These are phyloP conservation scores for Drosophila pandora DNA, from an alignment of 1,140 invertebrate genomes.

Conservation along the genomic window DNA sequence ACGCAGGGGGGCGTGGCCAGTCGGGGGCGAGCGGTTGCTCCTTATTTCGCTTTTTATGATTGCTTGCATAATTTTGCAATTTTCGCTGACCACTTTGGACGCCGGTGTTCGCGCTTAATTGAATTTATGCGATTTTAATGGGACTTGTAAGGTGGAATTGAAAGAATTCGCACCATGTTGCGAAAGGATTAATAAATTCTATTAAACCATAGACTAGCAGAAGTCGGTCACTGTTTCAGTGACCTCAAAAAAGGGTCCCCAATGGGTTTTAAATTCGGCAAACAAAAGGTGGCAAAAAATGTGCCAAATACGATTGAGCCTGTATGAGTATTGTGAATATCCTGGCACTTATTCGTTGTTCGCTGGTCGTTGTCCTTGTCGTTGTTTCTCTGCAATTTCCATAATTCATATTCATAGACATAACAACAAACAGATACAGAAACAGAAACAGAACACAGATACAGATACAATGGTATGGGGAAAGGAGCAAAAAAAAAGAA, in stretches of 20 bases:
- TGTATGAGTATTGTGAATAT: constrained; percentile 35
- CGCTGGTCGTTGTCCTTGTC: constrained; percentile 62
- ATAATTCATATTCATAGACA: constrained; percentile 83
- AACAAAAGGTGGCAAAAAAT: constrained; percentile 40
- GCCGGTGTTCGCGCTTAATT: constrained; percentile 44
- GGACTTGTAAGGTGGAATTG: constrained; percentile 1
- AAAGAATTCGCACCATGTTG: background rate
- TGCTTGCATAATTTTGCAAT: constrained; percentile 41
- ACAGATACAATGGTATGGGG: constrained; percentile 4
- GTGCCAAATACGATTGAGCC: constrained; percentile 42
- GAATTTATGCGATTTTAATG: constrained; percentile 62
- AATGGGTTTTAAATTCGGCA: constrained; percentile 41
- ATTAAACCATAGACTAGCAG: background rate
- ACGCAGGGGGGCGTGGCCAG: constrained; percentile 52
- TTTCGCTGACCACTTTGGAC: constrained; percentile 16
- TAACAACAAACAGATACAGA: constrained; percentile 20
- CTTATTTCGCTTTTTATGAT: constrained; percentile 19
- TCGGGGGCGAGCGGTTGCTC: constrained; percentile 30
- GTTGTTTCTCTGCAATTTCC: constrained; percentile 71
- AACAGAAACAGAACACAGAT: background rate
- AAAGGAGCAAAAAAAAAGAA: constrained; percentile 24
- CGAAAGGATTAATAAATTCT: background rate
- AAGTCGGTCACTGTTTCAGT: constrained; percentile 65
- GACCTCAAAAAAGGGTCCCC: constrained; percentile 41
- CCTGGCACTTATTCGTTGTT: constrained; percentile 34